These are phyloP conservation scores for Meleagris gallopavo DNA, from an alignment of 2,113 vertebrate species.

Conservation along the genomic window DNA sequence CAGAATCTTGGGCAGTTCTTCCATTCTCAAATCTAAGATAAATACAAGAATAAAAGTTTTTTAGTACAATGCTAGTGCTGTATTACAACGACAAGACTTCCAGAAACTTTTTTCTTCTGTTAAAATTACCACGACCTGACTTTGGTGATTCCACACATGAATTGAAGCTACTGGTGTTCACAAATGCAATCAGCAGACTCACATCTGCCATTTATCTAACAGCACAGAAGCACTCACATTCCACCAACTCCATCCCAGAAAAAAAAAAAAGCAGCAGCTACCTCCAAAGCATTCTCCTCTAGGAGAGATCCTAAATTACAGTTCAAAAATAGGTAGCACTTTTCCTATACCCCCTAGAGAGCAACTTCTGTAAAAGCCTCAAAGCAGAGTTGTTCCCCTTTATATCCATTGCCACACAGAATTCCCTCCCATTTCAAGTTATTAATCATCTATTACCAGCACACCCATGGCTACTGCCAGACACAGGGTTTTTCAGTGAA, in stretches of 20 bases:
- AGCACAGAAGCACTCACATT: not conserved
- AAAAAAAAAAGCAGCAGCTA: no score
- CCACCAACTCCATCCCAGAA: not conserved
- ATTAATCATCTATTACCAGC: not conserved
- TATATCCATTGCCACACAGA: no score
- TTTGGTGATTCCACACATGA: not conserved
- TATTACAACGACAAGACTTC: not conserved
- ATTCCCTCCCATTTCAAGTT: not conserved
- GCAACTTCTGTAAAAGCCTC: not conserved
- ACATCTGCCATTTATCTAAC: not conserved
- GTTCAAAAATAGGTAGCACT: not conserved
- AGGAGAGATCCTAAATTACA: not conserved
- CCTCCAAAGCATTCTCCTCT: not conserved
- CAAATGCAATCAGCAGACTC: no score
- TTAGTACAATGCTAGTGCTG: not conserved
- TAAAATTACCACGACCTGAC: not conserved
- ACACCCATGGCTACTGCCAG: not conserved
- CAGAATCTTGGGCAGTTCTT: not conserved
- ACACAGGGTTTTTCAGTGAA: conserved; percentile 68
- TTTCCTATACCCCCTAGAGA: not conserved
- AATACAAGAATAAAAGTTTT: not conserved
- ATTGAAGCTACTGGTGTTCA: no score
- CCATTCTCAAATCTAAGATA: not conserved
- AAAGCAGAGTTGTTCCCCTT: not conserved
- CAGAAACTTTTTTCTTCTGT: not conserved